These are phyloP conservation scores for Acanthoscelides obtectus DNA, from an alignment of 2,888 invertebrate species.

Conservation along the genomic window DNA sequence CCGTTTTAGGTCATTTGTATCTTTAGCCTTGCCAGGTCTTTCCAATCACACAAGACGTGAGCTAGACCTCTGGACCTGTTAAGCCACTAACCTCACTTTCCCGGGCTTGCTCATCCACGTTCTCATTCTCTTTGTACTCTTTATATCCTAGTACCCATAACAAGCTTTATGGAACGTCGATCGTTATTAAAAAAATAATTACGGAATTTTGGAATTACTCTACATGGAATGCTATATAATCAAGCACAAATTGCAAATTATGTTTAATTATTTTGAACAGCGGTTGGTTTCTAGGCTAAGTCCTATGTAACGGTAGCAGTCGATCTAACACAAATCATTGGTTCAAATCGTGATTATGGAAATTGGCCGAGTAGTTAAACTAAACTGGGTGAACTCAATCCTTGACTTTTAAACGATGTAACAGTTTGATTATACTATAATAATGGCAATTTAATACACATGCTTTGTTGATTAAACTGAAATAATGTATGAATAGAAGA, in stretches of 20 bases:
- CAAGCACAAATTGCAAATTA: neutral
- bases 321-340: conserved; percentile 1
- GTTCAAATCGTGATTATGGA: conserved; percentile 4
- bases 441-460: too few species aligned
- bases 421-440: conserved; percentile 3
- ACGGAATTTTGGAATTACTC: neutral
- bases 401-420: conserved; percentile 12
- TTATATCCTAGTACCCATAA: too few species aligned
- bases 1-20: too few species aligned
- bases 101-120: too few species aligned
- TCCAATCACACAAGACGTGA: too few species aligned
- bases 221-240: too few species aligned
- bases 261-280: too few species aligned
- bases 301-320: neutral
- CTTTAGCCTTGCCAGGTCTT: too few species aligned
- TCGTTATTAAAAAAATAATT: conserved; percentile 1
- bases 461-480: neutral
- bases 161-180: too few species aligned
- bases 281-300: neutral
- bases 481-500: neutral
- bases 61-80: too few species aligned
- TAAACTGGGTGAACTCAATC: conserved; percentile 11
- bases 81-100: too few species aligned
- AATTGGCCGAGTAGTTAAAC: conserved; percentile 3
- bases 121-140: too few species aligned